Base-by-base conservation (phyloP, 2,888 invertebrate genomes). In the Lasioglossum vierecki region DNA sequence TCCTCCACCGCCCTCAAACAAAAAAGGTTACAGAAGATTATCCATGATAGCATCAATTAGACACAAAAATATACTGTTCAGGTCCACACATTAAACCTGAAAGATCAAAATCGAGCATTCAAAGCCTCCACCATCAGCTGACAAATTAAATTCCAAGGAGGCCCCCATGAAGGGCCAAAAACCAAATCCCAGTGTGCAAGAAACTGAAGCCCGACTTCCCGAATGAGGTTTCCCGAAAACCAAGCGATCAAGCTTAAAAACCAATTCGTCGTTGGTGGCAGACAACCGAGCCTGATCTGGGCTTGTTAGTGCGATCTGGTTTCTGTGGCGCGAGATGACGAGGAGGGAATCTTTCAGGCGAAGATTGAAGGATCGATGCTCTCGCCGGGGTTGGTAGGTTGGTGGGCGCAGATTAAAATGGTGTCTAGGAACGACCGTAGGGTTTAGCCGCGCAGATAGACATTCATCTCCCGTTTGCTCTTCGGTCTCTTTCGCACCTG, bases 321-420 rank as follows among this genome's bases (percentile, higher is more conserved):
- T 39, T 60, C 57, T 72, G 41, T 68, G 57, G 60, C 8, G 15
- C 49, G 74, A 41, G 49, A 66, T n/a, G 60, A 79, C 71, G 80
- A 79, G 68, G 81, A 76, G 66, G 39, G 35, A 85, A 89, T 87
- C 82, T 87, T 41, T 26, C 83, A 79, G 87, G 83, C 85, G 82
- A 85, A 85, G 89, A 89, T 88, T 81, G 89, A 89, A 76, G 80
- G 76, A 76, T 70, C 79, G 49, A 66, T 76, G 79, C 63, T 63
- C 73, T 72, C 57, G 44, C 76, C 35, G 68, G n/a, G 53, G 2
- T 57, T 57, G 57, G 57, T 57, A 9, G 79, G 66, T 68, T 71
- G 79, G 79, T 49, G n/a, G n/a, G 82, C 72, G 82, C 76, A 87
- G 87, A 90, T 90, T 89, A 88, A 90, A 90, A 87, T 79, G 83